phyloP scores from a whole-genome alignment of 1,140 invertebrate species.

The Anastrepha obliqua region DNA sequence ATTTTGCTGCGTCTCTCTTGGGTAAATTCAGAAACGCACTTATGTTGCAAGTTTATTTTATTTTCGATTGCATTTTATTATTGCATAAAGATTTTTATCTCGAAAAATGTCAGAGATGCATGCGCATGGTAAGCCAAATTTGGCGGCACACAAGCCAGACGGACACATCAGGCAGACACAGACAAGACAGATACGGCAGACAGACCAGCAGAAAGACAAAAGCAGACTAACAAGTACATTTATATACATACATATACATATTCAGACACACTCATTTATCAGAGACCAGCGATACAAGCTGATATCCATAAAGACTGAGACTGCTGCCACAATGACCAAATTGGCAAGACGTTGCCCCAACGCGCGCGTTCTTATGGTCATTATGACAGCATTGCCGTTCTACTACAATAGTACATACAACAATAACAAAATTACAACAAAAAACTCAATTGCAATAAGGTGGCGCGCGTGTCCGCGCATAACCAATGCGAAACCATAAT shows the following conservation, averaged over 20 bases:
- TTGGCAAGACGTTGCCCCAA: slow-evolving; percentile 50
- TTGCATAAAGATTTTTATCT: slow-evolving; percentile 51
- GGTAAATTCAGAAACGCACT: neutral
- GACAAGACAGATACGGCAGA: neutral
- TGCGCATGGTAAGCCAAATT: slow-evolving; percentile 30
- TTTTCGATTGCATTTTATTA: slow-evolving; percentile 23
- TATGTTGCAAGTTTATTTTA: slow-evolving; percentile 13
- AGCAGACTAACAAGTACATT: neutral
- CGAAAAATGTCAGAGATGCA: slow-evolving; percentile 40
- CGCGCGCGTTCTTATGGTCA: slow-evolving; percentile 33
- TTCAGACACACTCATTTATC: neutral
- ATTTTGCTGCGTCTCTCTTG: neutral
- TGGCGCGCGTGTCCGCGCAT: slow-evolving; percentile 45
- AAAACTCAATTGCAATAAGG: neutral
- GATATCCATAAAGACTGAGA: slow-evolving; percentile 42
- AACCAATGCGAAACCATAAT: slow-evolving; percentile 48
- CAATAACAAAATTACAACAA: neutral
- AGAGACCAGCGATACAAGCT: neutral
- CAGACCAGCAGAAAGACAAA: neutral
- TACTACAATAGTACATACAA: neutral
- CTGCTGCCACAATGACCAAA: slow-evolving; percentile 46
- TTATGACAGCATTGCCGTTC: slow-evolving; percentile 47
- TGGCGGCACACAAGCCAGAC: slow-evolving; percentile 9
- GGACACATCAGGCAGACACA: neutral
- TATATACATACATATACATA: neutral